Conservation (phyloP, 1,140 invertebrate species). For the Callitettix versicolor region DNA sequence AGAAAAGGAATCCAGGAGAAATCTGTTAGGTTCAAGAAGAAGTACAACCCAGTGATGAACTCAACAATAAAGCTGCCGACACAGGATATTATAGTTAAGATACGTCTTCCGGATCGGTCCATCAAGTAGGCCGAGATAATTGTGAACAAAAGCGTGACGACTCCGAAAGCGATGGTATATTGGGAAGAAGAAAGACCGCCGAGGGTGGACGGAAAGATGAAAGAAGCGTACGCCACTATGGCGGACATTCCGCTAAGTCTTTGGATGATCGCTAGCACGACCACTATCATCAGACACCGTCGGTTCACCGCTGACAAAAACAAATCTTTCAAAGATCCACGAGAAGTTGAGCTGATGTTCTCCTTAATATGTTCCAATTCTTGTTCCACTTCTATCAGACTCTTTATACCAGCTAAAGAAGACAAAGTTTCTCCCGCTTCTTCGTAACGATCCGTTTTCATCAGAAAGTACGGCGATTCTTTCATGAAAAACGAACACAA, state of each 20-base stretch:
- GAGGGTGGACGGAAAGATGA: constrained; percentile 28
- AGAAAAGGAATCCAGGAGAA: constrained; percentile 40
- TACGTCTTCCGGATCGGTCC: constrained; percentile 37
- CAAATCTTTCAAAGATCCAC: constrained; percentile 33
- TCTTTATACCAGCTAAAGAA: constrained; percentile 44
- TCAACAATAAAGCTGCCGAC: constrained; percentile 39
- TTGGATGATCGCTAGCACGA: constrained; percentile 30
- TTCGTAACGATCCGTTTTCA: constrained; percentile 43
- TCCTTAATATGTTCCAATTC: constrained; percentile 23
- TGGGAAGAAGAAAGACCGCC: constrained; percentile 12
- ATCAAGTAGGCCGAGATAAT: constrained; percentile 36
- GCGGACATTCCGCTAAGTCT: constrained; percentile 22
- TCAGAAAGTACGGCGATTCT: constrained; percentile 64
- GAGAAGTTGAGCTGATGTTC: constrained; percentile 30
- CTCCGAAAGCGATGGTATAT: constrained; percentile 22
- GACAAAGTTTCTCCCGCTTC: constrained; percentile 51
- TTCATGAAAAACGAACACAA: constrained; percentile 62
- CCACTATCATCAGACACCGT: constrained; percentile 35
- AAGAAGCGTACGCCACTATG: constrained; percentile 22
- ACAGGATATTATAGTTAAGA: constrained; percentile 39
- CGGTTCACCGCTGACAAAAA: constrained; percentile 35
- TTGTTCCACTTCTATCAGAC: constrained; percentile 16
- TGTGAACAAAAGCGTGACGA: constrained; percentile 32
- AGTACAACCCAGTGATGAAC: constrained; percentile 29
- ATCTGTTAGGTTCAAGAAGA: constrained; percentile 35